Conservation (phyloP, 2,797 vertebrate species). For the Hydrophis major region DNA sequence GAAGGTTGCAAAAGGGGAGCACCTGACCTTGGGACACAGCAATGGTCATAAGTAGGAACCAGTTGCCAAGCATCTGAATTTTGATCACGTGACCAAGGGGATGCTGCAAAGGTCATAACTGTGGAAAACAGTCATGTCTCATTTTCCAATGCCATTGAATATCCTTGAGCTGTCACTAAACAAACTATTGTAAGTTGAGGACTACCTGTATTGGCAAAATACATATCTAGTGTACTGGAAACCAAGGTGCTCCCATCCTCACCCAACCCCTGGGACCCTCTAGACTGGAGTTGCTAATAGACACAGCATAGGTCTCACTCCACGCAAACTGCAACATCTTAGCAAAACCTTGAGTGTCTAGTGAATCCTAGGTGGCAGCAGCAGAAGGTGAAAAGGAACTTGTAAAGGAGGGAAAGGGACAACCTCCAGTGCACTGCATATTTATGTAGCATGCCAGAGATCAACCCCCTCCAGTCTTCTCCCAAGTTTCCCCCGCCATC, state of each 20-base stretch:
- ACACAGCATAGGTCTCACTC: background rate
- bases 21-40: no score
- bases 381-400: background rate
- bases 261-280: background rate
- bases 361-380: background rate
- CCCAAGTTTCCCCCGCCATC: background rate
- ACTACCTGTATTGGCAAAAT: background rate
- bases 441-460: background rate
- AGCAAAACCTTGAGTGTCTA: background rate
- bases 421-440: background rate
- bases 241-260: background rate
- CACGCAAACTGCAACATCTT: background rate
- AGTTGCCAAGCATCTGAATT: no score
- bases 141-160: no score
- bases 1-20: no score
- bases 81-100: no score
- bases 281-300: background rate
- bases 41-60: no score
- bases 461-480: background rate
- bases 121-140: no score
- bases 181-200: no score
- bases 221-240: background rate
- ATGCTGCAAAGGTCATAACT: no score
- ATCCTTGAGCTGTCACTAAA: no score
- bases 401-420: background rate